Conservation (phyloP, 2,888 invertebrate genomes). For the Latrodectus elegans region DNA sequence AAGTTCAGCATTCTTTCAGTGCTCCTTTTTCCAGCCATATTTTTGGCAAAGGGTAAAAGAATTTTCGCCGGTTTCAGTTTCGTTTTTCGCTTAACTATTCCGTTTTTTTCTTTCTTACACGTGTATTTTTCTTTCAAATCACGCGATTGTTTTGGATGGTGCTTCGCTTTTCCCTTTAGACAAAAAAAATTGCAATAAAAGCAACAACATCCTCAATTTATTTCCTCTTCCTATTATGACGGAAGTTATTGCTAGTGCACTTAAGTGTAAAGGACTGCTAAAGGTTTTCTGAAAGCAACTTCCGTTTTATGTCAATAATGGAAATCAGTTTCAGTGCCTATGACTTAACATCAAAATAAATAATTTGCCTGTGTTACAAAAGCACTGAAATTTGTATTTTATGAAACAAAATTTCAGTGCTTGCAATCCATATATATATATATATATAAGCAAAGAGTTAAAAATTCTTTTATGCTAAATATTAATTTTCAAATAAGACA, state of each 20-base stretch:
- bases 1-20: neutral
- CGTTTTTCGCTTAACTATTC: constrained; percentile 6
- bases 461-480: too few species aligned
- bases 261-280: too few species aligned
- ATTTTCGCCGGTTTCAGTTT: constrained; percentile 15
- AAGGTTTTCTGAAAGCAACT: too few species aligned
- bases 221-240: constrained; percentile 24
- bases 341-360: too few species aligned
- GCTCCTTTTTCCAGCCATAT: neutral
- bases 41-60: neutral
- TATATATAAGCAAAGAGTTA: too few species aligned
- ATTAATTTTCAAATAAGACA: too few species aligned
- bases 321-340: too few species aligned
- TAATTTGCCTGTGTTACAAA: too few species aligned
- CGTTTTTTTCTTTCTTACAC: neutral
- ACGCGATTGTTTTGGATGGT: neutral
- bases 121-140: neutral
- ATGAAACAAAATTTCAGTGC: too few species aligned
- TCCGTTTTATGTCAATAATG: too few species aligned
- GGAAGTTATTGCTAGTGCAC: neutral
- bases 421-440: too few species aligned
- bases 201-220: constrained; percentile 15
- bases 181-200: constrained; percentile 2
- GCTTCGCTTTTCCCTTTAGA: neutral
- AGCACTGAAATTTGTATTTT: too few species aligned